A percentile compares a stretch with the other conserved stretches of the same genome.
phyloP scores from a whole-genome alignment of 1,140 invertebrate species.

The Diplogasteroides magnus region DNA sequence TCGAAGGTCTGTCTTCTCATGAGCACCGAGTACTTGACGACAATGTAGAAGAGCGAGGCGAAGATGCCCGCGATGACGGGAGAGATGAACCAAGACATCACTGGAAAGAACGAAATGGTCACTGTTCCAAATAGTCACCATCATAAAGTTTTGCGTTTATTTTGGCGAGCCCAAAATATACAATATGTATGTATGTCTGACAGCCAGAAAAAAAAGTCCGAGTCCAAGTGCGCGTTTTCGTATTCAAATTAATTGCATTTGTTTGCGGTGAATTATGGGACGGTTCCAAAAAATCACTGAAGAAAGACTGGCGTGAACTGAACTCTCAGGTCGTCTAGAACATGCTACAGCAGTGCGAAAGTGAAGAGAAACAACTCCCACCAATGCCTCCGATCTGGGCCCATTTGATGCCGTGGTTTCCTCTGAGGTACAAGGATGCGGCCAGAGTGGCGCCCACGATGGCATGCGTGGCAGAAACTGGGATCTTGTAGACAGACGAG shows the following conservation, averaged over 20 bases:
- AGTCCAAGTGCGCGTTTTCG: too few species aligned
- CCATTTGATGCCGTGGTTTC: conserved; percentile 76
- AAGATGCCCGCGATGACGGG: conserved; percentile 30
- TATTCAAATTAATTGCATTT: background rate
- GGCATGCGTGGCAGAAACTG: conserved; percentile 85
- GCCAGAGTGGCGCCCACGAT: conserved; percentile 93
- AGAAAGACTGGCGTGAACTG: background rate
- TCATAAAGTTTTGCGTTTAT: too few species aligned
- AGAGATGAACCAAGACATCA: conserved; percentile 31
- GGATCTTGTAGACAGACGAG: conserved; percentile 83
- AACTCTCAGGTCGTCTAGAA: background rate
- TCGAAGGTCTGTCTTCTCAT: conserved; percentile 25
- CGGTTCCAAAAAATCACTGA: background rate
- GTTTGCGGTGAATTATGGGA: background rate
- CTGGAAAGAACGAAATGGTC: conserved; percentile 3
- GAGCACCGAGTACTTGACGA: conserved; percentile 27
- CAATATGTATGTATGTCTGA: background rate
- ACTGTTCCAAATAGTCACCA: too few species aligned
- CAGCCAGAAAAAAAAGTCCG: too few species aligned
- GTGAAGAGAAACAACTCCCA: conserved; percentile 56
- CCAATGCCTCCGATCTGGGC: conserved; percentile 71
- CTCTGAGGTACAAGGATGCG: conserved; percentile 81
- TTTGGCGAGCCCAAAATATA: background rate
- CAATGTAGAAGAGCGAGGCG: conserved; percentile 15
- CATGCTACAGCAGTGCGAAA: background rate